A percentile compares a stretch with the other conserved stretches of the same genome.
These are phyloP conservation scores for Sebastes goodei DNA, from an alignment of 2,797 vertebrate species.

Conservation along the genomic window DNA sequence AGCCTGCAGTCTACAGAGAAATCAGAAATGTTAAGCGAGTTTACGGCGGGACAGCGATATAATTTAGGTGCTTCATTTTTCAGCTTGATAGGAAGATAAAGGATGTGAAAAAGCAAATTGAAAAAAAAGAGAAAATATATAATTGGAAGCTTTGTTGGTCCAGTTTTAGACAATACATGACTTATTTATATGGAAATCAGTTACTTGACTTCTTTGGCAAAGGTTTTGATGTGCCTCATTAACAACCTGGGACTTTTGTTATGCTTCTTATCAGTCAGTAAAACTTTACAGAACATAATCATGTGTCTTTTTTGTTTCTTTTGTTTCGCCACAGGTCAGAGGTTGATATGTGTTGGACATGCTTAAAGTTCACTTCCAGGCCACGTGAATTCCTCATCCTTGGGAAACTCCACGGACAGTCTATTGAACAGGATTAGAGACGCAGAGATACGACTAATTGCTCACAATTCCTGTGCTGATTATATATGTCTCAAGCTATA, in stretches of 20 bases:
- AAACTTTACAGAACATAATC: conserved; percentile 25
- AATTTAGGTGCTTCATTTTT: conserved; percentile 8
- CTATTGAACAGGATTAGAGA: conserved; percentile 25
- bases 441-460: conserved; percentile 26
- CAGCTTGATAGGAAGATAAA: not conserved
- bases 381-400: conserved; percentile 21
- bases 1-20: conserved; percentile 36
- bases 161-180: not conserved
- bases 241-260: not conserved
- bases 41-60: not conserved
- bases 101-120: not conserved
- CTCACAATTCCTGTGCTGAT: conserved; percentile 31
- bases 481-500: conserved; percentile 12
- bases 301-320: conserved; percentile 7
- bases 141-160: not conserved
- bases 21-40: conserved; percentile 43
- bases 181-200: conserved; percentile 13
- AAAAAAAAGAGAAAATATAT: not conserved
- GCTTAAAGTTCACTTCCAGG: conserved; percentile 16
- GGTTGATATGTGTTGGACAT: conserved; percentile 2
- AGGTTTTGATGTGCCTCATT: conserved; percentile 9
- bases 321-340: conserved; percentile 1
- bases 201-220: not conserved
- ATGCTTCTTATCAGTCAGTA: conserved; percentile 5
- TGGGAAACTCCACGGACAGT: not conserved